A percentile compares a stretch with the other conserved stretches of the same genome.
Evolutionary conservation across 2,797 vertebrate species (phyloP).

Genomic region (Onychomys arenicola): DNA sequence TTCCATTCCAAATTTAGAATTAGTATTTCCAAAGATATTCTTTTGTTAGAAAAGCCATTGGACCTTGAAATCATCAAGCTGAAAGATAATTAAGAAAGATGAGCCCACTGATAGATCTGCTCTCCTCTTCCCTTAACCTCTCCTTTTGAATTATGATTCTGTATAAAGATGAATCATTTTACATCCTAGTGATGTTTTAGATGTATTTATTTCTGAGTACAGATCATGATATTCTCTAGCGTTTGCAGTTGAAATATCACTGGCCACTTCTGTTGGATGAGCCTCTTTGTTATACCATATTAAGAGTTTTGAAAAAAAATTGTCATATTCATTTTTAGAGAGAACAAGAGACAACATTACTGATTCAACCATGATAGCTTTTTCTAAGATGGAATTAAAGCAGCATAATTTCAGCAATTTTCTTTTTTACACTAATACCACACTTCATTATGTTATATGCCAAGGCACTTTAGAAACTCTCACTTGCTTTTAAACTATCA

Average conservation of each 20-base stretch:
- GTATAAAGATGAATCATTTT: neutral
- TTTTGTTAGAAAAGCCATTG: neutral
- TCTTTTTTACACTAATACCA: constrained; percentile 61
- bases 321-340: constrained; percentile 57
- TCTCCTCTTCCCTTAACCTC: neutral
- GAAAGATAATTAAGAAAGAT: neutral
- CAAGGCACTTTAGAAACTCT: constrained; percentile 78
- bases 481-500: constrained; percentile 83
- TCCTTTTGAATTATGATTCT: neutral
- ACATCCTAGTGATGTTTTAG: neutral
- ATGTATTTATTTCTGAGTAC: constrained; percentile 45
- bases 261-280: constrained; percentile 2
- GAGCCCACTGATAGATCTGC: fast-evolving
- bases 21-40: neutral
- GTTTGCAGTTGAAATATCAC: constrained; percentile 37
- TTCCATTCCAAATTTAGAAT: constrained; percentile 18
- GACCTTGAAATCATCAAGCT: neutral
- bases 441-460: constrained; percentile 83
- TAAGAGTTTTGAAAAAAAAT: constrained; percentile 60
- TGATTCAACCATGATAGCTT: constrained; percentile 64
- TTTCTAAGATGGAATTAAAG: constrained; percentile 72
- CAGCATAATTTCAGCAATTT: constrained; percentile 75
- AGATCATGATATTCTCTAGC: neutral
- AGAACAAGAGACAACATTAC: constrained; percentile 64
- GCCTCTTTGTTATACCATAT: constrained; percentile 46